A percentile compares a stretch with the other conserved stretches of the same genome.
Evolutionary conservation across 2,113 vertebrate species (phyloP).

Genomic region (Scopus umbretta): DNA sequence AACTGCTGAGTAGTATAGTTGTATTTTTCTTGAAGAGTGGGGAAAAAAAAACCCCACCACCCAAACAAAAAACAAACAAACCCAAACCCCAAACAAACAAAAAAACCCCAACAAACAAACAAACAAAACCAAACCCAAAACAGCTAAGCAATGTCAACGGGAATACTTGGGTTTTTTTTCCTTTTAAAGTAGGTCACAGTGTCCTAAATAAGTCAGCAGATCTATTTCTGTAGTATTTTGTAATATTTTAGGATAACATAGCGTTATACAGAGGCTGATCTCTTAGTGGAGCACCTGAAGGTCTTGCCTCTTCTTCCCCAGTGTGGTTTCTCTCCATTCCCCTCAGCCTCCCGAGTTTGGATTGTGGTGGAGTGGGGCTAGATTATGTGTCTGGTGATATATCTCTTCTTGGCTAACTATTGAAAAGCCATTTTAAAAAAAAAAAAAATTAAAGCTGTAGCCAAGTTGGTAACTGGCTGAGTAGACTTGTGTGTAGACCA

Average conservation of each 20-base stretch:
- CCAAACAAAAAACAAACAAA: no score
- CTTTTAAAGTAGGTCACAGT: conserved; percentile 3
- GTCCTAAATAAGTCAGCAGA: conserved; percentile 33
- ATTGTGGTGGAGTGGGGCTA: neutral
- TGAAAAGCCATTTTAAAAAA: neutral
- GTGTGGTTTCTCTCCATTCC: neutral
- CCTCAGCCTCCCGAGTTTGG: neutral
- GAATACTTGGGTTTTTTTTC: neutral
- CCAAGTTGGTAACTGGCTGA: neutral
- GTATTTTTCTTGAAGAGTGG: neutral
- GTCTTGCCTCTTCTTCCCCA: neutral
- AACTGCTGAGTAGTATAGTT: neutral
- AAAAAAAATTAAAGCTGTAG: neutral
- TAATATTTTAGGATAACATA: neutral
- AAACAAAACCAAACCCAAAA: no score
- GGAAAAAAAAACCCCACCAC: neutral
- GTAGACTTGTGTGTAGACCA: neutral
- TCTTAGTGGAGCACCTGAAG: neutral
- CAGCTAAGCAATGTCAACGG: neutral
- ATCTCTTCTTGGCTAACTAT: neutral
- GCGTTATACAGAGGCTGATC: neutral
- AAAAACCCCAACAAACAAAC: no score
- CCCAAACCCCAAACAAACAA: no score
- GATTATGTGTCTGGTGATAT: neutral
- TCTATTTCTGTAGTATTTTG: conserved; percentile 36